Conservation (phyloP, 30 jellyfish, hydroid and myxozoan genomes). For the Nemopilema nomurai region DNA sequence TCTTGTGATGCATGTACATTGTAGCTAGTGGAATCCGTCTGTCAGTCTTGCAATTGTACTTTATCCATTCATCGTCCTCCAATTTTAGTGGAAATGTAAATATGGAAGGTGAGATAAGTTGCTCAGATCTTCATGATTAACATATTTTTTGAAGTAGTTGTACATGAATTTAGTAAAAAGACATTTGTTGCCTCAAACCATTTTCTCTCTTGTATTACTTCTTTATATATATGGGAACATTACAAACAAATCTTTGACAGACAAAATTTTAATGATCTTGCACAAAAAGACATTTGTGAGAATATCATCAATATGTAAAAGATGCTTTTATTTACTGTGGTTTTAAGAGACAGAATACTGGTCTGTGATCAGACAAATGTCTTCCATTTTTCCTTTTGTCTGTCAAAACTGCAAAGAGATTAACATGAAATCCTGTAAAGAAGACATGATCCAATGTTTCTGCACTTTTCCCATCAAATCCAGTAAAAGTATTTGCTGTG, state of each 20-base stretch:
- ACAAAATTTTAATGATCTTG: too few relatives aligned
- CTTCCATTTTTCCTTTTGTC: conserved; percentile 20
- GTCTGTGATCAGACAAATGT: conserved; percentile 39
- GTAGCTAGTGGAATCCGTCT: background rate
- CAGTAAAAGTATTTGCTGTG: conserved; percentile 22
- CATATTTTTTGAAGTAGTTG: background rate
- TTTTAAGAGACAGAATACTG: background rate
- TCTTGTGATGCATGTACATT: background rate
- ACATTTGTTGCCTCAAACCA: background rate
- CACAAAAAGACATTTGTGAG: too few relatives aligned
- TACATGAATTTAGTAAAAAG: background rate
- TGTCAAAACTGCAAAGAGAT: conserved; percentile 14
- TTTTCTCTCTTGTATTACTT: too few relatives aligned
- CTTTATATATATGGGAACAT: too few relatives aligned
- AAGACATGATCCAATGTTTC: conserved; percentile 7
- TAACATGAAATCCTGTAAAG: conserved; percentile 21
- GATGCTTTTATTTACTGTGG: background rate
- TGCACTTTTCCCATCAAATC: conserved; percentile 10
- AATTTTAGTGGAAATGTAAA: background rate
- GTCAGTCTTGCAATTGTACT: background rate
- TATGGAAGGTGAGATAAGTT: background rate
- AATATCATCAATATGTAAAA: too few relatives aligned
- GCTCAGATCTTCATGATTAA: background rate
- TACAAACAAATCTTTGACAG: too few relatives aligned
- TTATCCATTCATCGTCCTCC: background rate